A percentile compares a stretch with the other conserved stretches of the same genome.
These are phyloP conservation scores for Aricia agestis DNA, from an alignment of 1,140 invertebrate species.

Conservation along the genomic window DNA sequence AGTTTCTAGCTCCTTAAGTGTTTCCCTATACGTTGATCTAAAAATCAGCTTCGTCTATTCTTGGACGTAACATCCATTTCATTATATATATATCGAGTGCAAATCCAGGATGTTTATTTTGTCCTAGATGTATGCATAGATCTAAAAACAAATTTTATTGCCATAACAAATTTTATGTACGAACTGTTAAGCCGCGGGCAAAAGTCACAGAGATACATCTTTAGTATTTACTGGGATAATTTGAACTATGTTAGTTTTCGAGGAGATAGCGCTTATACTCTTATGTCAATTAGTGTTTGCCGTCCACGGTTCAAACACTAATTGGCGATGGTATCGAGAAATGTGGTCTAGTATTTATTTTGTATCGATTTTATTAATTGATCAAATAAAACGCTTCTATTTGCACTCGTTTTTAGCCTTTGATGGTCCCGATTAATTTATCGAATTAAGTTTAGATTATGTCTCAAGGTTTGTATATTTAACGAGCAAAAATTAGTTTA, in stretches of 20 bases:
- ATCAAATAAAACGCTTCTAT: neutral
- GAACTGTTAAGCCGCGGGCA: too few relatives aligned
- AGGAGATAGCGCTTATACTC: neutral
- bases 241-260: neutral
- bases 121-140: too few relatives aligned
- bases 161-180: too few relatives aligned
- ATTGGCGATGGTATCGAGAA: neutral
- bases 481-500: too few relatives aligned
- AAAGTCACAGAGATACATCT: neutral
- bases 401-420: neutral
- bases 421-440: neutral
- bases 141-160: too few relatives aligned
- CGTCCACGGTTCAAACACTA: neutral
- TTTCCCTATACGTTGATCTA: too few relatives aligned
- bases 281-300: neutral
- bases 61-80: too few relatives aligned
- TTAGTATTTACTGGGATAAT: neutral
- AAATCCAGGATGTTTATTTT: too few relatives aligned
- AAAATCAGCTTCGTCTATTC: too few relatives aligned
- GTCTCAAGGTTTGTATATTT: neutral
- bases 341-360: neutral
- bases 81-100: too few relatives aligned
- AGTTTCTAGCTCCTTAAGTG: too few relatives aligned
- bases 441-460: neutral
- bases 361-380: neutral